Percentiles rank a stretch among this genome's conserved stretches.
phyloP scores from a whole-genome alignment of 1,140 invertebrate genomes.

The Pogonognathellus flavescens region DNA sequence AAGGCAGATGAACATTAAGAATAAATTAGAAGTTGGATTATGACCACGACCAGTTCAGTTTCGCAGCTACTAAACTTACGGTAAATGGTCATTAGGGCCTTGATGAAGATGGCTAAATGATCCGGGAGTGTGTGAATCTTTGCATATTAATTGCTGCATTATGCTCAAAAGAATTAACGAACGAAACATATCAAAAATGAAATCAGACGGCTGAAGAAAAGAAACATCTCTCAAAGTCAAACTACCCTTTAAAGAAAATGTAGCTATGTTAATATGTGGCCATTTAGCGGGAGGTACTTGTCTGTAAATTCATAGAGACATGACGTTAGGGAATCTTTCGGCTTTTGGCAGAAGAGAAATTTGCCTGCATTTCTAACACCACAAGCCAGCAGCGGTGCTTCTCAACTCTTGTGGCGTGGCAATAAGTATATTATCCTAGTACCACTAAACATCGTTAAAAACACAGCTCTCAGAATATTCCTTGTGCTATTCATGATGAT shows the following conservation, averaged over 20 bases:
- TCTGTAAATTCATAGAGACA: constrained; percentile 5
- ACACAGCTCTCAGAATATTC: background rate
- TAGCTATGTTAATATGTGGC: background rate
- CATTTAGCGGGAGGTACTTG: background rate
- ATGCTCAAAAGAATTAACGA: constrained; percentile 23
- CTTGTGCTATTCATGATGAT: background rate
- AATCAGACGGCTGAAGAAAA: background rate
- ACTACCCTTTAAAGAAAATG: background rate
- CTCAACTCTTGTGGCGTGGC: background rate
- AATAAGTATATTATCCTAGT: constrained; percentile 13
- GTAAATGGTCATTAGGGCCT: constrained; percentile 39
- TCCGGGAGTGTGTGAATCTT: constrained; percentile 43
- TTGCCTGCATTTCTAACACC: background rate
- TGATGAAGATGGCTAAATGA: constrained; percentile 46
- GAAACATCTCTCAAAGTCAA: background rate
- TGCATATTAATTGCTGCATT: constrained; percentile 42
- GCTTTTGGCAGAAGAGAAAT: constrained; percentile 27
- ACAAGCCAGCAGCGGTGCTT: constrained; percentile 21
- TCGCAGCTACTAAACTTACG: constrained; percentile 46
- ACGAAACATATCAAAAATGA: constrained; percentile 23
- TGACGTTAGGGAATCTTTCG: constrained; percentile 6
- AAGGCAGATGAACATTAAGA: constrained; percentile 2
- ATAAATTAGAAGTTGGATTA: constrained; percentile 28
- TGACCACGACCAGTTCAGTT: constrained; percentile 39
- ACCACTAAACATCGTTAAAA: constrained; percentile 11